Evolutionary conservation across 2,888 invertebrate genomes (phyloP).

Genomic region (Ashinkailepas kermadecensis): DNA sequence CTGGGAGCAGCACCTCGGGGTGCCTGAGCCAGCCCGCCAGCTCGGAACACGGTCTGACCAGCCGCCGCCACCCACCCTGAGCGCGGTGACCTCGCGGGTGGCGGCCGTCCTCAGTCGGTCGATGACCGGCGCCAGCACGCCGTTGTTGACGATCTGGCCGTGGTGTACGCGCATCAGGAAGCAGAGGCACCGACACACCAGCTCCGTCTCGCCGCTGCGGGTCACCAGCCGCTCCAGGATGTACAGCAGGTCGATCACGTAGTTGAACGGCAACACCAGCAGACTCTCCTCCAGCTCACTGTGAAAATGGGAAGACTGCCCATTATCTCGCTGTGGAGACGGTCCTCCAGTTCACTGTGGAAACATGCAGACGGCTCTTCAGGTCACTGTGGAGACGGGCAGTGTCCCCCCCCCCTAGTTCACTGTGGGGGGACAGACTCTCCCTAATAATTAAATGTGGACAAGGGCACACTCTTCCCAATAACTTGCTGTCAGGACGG

Average conservation of each 20-base stretch:
- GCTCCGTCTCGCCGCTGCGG: constrained; percentile 62
- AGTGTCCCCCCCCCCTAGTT: no score
- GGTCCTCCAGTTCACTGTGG: no score
- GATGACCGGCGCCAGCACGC: constrained; percentile 57
- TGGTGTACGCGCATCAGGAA: constrained; percentile 62
- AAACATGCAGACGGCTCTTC: no score
- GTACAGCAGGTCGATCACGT: constrained; percentile 67
- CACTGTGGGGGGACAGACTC: no score
- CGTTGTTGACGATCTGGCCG: constrained; percentile 66
- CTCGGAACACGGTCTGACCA: no score
- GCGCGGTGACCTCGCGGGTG: constrained; percentile 50
- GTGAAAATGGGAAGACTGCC: constrained; percentile 31
- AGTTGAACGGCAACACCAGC: constrained; percentile 71
- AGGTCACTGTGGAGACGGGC: no score
- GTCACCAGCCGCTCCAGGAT: constrained; percentile 60
- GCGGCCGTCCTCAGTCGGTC: constrained; percentile 57
- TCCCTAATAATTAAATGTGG: no score
- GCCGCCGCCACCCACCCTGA: constrained; percentile 50
- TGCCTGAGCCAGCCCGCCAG: no score
- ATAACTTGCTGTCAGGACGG: no score
- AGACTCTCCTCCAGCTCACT: constrained; percentile 89
- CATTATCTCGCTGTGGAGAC: no score
- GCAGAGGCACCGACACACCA: constrained; percentile 40
- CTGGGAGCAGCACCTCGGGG: no score
- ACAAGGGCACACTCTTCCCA: no score